These are phyloP conservation scores for Coelopa pilipes DNA, from an alignment of 2,888 invertebrate species.

Conservation along the genomic window DNA sequence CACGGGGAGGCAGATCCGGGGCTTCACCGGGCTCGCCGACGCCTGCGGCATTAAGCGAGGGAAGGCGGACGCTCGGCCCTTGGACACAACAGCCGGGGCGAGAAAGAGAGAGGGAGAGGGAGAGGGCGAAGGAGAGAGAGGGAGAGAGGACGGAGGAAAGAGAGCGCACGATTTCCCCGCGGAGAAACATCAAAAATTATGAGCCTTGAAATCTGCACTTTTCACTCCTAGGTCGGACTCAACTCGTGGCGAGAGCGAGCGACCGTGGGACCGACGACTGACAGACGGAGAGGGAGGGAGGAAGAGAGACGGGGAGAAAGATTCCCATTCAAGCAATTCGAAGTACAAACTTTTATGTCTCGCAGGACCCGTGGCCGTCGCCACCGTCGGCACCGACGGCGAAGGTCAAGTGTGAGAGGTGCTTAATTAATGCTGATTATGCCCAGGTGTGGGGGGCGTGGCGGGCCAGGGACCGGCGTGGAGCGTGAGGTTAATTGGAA, in stretches of 20 bases:
- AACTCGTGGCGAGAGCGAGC: too few species aligned
- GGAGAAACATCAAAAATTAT: slow-evolving; percentile 20
- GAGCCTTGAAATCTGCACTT: neutral
- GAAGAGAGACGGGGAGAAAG: neutral
- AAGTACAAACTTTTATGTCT: neutral
- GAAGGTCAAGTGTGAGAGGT: slow-evolving; percentile 1
- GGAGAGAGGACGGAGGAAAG: too few species aligned
- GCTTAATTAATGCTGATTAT: slow-evolving; percentile 13
- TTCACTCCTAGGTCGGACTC: neutral
- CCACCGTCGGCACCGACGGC: too few species aligned
- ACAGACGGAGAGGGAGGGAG: too few species aligned
- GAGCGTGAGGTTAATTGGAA: too few species aligned
- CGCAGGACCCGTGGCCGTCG: neutral
- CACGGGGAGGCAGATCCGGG: too few species aligned
- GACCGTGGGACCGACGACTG: too few species aligned
- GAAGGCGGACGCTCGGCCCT: too few species aligned
- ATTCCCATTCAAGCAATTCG: neutral
- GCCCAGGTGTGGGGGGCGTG: neutral
- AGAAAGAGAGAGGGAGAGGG: neutral
- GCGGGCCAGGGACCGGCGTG: too few species aligned
- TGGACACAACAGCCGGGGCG: neutral
- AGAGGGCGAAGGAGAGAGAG: neutral
- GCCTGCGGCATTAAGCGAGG: too few species aligned
- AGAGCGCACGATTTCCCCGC: neutral
- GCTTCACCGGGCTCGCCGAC: too few species aligned